Evolutionary conservation across 1,140 invertebrate genomes (phyloP).

Genomic region (Antheraea mylitta): DNA sequence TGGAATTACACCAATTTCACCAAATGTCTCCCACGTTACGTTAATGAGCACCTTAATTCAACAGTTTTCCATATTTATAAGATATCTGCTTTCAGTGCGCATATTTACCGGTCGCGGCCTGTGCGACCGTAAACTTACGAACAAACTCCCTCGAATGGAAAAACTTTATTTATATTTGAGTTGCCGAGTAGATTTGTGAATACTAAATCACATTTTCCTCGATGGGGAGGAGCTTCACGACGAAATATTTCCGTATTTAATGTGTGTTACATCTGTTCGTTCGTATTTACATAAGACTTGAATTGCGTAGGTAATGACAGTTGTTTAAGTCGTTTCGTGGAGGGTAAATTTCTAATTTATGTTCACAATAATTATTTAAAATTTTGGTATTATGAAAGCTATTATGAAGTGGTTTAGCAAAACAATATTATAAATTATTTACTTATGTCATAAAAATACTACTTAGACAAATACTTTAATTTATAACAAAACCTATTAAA

Average conservation of each 20-base stretch:
- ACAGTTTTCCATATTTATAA: conserved; percentile 36
- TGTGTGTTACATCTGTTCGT: conserved; percentile 9
- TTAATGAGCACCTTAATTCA: conserved; percentile 18
- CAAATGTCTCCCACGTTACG: background rate
- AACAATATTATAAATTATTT: too few species aligned
- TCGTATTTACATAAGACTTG: conserved; percentile 7
- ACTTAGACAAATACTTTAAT: too few species aligned
- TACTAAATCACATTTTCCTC: conserved; percentile 53
- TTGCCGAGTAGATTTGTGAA: conserved; percentile 50
- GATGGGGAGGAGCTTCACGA: conserved; percentile 6
- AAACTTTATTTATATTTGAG: conserved; percentile 71
- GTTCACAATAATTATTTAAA: background rate
- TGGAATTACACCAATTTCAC: too few species aligned
- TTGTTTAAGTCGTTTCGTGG: background rate
- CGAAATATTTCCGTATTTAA: conserved; percentile 13
- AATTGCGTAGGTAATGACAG: background rate
- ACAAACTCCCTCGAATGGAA: conserved; percentile 56
- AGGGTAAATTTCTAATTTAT: background rate
- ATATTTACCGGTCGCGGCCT: conserved; percentile 47
- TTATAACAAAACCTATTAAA: too few species aligned
- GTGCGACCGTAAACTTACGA: conserved; percentile 45
- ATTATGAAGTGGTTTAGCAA: too few species aligned
- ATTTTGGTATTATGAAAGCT: too few species aligned
- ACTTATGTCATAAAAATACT: too few species aligned
- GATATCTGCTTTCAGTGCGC: conserved; percentile 27